Evolutionary conservation across 2,888 invertebrate genomes (phyloP).

Genomic region (Aproaerema taeniolella): DNA sequence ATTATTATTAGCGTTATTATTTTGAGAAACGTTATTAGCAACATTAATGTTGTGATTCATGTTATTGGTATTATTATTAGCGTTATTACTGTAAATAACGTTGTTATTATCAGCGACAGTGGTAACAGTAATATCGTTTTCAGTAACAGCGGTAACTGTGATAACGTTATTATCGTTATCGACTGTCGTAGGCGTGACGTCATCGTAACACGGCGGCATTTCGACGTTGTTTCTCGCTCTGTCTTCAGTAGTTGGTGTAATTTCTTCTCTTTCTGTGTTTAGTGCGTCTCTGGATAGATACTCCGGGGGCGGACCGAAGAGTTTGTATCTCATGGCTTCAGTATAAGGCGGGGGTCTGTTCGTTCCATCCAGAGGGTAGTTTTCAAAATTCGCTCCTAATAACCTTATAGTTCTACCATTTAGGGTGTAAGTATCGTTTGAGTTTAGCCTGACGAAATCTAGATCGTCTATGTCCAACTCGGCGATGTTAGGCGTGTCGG

Average conservation of each 20-base stretch:
- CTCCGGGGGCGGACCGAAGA: constrained; percentile 67
- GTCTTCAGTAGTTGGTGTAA: constrained; percentile 32
- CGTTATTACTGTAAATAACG: too few species aligned
- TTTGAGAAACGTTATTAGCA: background rate
- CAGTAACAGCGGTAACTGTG: background rate
- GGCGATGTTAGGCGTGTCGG: constrained; percentile 60
- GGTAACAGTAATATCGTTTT: background rate
- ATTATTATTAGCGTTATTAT: constrained; percentile 10
- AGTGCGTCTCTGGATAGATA: constrained; percentile 50
- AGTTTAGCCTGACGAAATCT: constrained; percentile 47
- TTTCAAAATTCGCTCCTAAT: constrained; percentile 58
- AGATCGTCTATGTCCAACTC: constrained; percentile 54
- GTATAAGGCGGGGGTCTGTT: constrained; percentile 55
- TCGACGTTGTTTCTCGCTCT: constrained; percentile 53
- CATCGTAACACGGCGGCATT: constrained; percentile 64
- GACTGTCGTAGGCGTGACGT: constrained; percentile 33
- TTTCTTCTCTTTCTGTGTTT: constrained; percentile 23
- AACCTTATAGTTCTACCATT: constrained; percentile 62
- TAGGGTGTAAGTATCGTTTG: constrained; percentile 60
- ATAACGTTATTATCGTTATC: constrained; percentile 8
- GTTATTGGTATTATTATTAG: background rate
- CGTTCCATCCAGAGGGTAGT: constrained; percentile 40
- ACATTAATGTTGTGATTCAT: constrained; percentile 1
- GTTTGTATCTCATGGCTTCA: constrained; percentile 56
- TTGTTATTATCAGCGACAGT: background rate